These are phyloP conservation scores for Agonopterix alstromeriana DNA, from an alignment of 2,888 invertebrate species.

Conservation along the genomic window DNA sequence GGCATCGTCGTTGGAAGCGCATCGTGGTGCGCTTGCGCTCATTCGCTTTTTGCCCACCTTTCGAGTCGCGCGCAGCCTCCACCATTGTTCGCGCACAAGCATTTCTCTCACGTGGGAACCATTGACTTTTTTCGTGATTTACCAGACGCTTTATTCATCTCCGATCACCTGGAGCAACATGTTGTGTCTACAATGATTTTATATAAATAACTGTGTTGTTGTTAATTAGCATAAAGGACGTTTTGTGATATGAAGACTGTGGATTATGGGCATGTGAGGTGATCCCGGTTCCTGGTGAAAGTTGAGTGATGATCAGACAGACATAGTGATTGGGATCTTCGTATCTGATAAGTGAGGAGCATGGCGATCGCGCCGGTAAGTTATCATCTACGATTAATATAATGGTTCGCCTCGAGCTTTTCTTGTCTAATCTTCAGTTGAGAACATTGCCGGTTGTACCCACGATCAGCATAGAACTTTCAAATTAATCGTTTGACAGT, in stretches of 20 bases:
- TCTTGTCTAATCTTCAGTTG: background rate
- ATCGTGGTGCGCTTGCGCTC: conserved; percentile 31
- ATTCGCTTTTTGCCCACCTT: conserved; percentile 75
- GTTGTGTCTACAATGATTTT: conserved; percentile 26
- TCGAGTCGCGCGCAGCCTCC: conserved; percentile 71
- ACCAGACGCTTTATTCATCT: conserved; percentile 45
- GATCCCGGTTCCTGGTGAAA: conserved; percentile 37
- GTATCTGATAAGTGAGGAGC: conserved; percentile 44
- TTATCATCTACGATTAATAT: conserved; percentile 9
- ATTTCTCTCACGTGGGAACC: conserved; percentile 73
- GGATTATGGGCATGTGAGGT: conserved; percentile 45
- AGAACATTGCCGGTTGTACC: no score
- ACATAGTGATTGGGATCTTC: conserved; percentile 48
- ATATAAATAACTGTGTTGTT: conserved; percentile 29
- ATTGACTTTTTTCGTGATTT: conserved; percentile 54
- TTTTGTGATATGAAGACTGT: conserved; percentile 42
- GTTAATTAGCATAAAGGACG: conserved; percentile 11
- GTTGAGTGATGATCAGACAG: conserved; percentile 64
- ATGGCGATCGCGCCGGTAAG: conserved; percentile 61
- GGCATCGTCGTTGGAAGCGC: no score
- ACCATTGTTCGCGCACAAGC: conserved; percentile 54
- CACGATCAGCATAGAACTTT: background rate
- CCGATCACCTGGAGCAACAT: conserved; percentile 42
- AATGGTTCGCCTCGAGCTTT: conserved; percentile 1
- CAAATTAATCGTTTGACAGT: background rate